Conservation (phyloP, 2,113 vertebrate genomes). For the Siniperca chuatsi region DNA sequence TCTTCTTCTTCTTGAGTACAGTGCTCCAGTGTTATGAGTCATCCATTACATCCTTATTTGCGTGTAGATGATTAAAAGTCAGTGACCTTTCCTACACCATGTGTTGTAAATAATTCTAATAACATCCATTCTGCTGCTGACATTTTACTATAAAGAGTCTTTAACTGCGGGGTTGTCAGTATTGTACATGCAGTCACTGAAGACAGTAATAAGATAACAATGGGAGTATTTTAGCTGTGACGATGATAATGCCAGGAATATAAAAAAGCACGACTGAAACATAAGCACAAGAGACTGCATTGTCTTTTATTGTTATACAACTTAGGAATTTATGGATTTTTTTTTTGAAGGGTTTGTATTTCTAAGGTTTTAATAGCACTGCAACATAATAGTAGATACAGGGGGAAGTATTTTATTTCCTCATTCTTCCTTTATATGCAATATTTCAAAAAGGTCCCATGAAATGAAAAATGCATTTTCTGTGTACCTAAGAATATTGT, state of each 20-base stretch:
- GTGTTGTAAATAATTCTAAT: slow-evolving; percentile 7
- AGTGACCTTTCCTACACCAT: slow-evolving; percentile 40
- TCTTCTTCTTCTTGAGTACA: background rate
- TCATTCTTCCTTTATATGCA: background rate
- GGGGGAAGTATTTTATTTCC: background rate
- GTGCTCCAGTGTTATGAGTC: background rate
- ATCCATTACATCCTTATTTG: slow-evolving; percentile 17
- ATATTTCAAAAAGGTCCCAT: background rate
- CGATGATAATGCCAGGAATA: background rate
- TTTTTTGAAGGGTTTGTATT: background rate
- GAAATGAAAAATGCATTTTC: background rate
- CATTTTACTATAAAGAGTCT: slow-evolving; percentile 11
- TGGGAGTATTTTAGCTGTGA: background rate
- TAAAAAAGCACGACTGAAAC: background rate
- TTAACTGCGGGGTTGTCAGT: slow-evolving; percentile 5
- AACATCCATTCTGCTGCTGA: slow-evolving; percentile 11
- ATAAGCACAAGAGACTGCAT: background rate
- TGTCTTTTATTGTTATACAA: background rate
- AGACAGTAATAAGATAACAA: background rate
- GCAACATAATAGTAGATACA: background rate
- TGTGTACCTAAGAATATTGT: background rate
- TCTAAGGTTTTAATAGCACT: background rate
- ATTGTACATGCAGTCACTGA: background rate
- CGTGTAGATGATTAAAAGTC: slow-evolving; percentile 27
- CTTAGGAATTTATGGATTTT: too few species aligned